Conservation (phyloP, 2,888 invertebrate species). For the Phaonia tiefii region DNA sequence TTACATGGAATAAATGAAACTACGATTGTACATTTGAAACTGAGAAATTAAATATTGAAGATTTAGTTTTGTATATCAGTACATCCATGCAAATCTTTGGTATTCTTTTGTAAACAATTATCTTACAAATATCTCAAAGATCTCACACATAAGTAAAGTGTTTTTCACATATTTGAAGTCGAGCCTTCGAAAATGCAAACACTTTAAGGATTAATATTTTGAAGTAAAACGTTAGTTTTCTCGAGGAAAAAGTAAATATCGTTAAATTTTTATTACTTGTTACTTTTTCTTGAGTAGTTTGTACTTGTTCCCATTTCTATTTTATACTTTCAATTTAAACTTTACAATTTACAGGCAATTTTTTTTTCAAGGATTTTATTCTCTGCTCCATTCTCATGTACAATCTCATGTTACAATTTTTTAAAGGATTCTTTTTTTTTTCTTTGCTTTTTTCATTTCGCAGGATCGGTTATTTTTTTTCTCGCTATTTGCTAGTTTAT, state of each 20-base stretch:
- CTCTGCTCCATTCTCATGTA: conserved; percentile 1
- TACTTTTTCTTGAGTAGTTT: conserved; percentile 8
- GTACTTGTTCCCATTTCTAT: conserved; percentile 5
- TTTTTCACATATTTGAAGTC: no score
- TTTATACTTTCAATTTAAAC: conserved; percentile 54
- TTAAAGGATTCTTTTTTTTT: conserved; percentile 39
- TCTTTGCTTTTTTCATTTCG: conserved; percentile 10
- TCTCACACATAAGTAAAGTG: no score
- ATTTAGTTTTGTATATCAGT: no score
- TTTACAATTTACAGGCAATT: conserved; percentile 36
- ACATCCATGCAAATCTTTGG: no score
- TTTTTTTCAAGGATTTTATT: neutral
- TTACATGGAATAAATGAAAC: no score
- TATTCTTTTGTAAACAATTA: no score
- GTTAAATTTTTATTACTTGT: conserved; percentile 15
- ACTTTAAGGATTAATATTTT: no score
- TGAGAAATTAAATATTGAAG: no score
- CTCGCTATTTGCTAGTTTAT: conserved; percentile 24
- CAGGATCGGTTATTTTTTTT: conserved; percentile 35
- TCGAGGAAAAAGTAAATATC: conserved; percentile 1
- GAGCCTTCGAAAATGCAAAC: no score
- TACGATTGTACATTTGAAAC: no score
- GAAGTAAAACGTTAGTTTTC: no score
- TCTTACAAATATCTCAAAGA: no score
- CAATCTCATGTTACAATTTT: conserved; percentile 49